These are phyloP conservation scores for Ectemnius continuus DNA, from an alignment of 2,888 invertebrate genomes.

Conservation along the genomic window DNA sequence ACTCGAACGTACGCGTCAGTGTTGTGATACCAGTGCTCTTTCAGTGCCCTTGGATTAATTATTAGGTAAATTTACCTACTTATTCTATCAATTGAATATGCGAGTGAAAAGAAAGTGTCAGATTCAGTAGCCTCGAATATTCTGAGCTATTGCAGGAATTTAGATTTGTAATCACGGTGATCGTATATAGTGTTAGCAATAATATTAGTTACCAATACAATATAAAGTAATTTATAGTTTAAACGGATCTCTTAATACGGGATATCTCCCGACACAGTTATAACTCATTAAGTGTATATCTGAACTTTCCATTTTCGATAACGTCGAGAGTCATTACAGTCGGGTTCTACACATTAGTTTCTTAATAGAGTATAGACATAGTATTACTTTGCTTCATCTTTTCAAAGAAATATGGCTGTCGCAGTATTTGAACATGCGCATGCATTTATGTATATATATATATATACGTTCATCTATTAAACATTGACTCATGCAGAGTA, in stretches of 20 bases:
- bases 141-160: too few species aligned
- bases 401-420: too few species aligned
- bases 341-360: neutral
- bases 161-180: too few species aligned
- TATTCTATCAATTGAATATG: constrained; percentile 10
- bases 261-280: constrained; percentile 2
- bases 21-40: constrained; percentile 61
- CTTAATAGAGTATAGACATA: neutral
- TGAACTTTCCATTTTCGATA: constrained; percentile 16
- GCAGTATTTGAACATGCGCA: too few species aligned
- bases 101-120: neutral
- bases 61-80: constrained; percentile 50
- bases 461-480: too few species aligned
- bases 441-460: too few species aligned
- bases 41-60: constrained; percentile 61
- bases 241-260: neutral
- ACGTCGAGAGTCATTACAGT: constrained; percentile 17
- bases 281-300: neutral
- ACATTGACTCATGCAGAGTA: neutral
- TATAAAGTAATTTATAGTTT: too few species aligned
- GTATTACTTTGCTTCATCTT: too few species aligned
- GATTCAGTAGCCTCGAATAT: neutral
- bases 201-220: too few species aligned
- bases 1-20: constrained; percentile 32
- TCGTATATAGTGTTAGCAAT: too few species aligned